These are phyloP conservation scores for Petromus typicus DNA, from an alignment of 2,113 vertebrate genomes.

Conservation along the genomic window DNA sequence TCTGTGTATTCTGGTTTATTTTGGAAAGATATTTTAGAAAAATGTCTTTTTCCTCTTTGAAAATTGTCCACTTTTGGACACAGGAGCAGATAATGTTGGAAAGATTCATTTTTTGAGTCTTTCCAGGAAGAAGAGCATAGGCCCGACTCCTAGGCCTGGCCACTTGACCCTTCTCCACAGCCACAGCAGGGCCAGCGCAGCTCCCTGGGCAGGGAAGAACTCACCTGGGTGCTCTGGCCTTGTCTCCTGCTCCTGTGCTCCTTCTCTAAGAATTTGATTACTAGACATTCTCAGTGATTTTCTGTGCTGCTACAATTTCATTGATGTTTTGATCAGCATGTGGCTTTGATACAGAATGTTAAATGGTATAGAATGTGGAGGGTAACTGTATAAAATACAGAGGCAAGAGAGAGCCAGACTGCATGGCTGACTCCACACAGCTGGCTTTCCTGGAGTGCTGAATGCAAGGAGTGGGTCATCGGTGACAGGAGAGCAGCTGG, in stretches of 20 bases:
- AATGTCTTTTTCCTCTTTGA: not conserved
- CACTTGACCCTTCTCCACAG: not conserved
- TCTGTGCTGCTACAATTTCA: not conserved
- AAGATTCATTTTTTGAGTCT: not conserved
- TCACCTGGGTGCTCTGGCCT: not conserved
- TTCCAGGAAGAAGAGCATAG: not conserved
- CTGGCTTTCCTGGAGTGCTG: too few species aligned
- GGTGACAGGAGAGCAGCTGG: not conserved
- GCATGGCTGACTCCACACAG: not conserved
- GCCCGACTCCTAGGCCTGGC: not conserved
- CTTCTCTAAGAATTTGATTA: not conserved
- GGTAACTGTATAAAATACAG: not conserved
- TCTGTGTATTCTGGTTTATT: not conserved
- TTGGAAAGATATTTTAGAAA: not conserved
- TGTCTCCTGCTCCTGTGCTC: not conserved
- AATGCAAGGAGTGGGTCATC: rapidly evolving
- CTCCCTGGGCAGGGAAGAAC: not conserved
- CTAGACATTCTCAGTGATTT: not conserved
- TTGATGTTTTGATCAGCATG: not conserved
- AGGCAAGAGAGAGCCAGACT: too few species aligned
- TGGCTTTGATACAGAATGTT: not conserved
- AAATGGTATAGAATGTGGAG: not conserved
- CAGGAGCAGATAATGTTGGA: not conserved
- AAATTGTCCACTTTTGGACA: not conserved
- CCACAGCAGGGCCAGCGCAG: not conserved